Conservation (phyloP, 2,113 vertebrate genomes). For the Mobula hypostoma region DNA sequence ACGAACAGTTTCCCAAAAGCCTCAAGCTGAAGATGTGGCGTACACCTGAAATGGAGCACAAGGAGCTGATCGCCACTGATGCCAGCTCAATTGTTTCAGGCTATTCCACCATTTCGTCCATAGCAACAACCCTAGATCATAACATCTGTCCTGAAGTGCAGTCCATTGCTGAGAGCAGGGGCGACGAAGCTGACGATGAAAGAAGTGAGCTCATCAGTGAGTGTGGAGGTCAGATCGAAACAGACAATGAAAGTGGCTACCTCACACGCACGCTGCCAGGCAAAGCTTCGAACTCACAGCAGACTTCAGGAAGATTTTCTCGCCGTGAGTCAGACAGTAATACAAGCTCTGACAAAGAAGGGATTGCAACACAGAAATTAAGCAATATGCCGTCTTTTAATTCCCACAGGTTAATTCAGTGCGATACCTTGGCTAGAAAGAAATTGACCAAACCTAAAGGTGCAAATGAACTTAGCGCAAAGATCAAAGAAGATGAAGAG, state of each 20-base stretch:
- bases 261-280: conserved; percentile 61
- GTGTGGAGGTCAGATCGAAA: conserved; percentile 61
- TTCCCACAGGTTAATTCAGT: conserved; percentile 85
- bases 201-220: conserved; percentile 80
- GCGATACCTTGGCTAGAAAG: conserved; percentile 80
- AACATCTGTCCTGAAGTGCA: conserved; percentile 63
- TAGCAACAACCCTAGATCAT: conserved; percentile 81
- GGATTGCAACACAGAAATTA: conserved; percentile 37
- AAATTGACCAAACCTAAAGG: conserved; percentile 55
- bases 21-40: conserved; percentile 3
- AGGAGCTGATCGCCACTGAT: conserved; percentile 46
- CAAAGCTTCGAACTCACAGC: conserved; percentile 46
- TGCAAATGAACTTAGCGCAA: conserved; percentile 54
- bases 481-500: conserved; percentile 26
- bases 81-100: conserved; percentile 88
- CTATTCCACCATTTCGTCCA: conserved; percentile 93
- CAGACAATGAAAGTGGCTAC: conserved; percentile 82
- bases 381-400: conserved; percentile 68
- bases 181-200: conserved; percentile 86
- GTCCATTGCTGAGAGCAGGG: conserved; percentile 66
- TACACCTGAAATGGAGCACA: conserved; percentile 29
- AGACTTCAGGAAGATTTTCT: not conserved
- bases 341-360: conserved; percentile 33
- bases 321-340: conserved; percentile 41
- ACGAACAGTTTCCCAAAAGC: not conserved